Evolutionary conservation across 1,140 invertebrate species (phyloP), one percentile per base, ranked within the genome.

Genomic region (Linepithema humile): DNA sequence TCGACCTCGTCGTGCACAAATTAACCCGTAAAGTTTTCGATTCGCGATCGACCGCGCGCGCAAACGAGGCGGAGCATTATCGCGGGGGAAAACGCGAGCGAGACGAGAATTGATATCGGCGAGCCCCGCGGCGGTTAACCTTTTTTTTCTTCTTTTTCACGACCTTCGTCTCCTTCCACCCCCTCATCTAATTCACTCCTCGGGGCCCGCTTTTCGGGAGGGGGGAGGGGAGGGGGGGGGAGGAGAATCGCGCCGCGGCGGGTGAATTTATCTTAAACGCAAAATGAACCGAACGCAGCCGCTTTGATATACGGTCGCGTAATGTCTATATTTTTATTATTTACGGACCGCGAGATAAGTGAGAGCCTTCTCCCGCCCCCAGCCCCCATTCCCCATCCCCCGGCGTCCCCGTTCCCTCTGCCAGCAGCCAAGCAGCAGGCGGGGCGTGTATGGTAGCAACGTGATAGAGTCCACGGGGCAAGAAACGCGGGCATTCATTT

Each of bases 251-350:
- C 62, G 87, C 73, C 67, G 60, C 83, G 74, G 75, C 67, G 74
- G 29, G 64, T 57, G 87, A 91, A 91, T 91, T 92, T 91, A 92
- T 92, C 91, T 91, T 90, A 88, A 91, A 88, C 85, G 86, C 86
- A 89, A 91, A 91, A 89, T 89, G 90, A 91, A 91, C 88, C 89
- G 83, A 90, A 86, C 84, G 85, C 83, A 53, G 75, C 48, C 80
- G 87, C 64, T 70, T 89, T 92, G 92, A 92, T 92, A 90, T 92
- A 92, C 90, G 91, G 84, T 85, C 89, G 84, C 87, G 91, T 90
- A 91, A 92, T 92, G 91, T 92, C 91, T 92, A 92, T 92, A 92
- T 92, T 92, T 92, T 92, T 92, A 91, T 91, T 91, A 92, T 92
- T 92, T 92, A 92, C 92, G 92, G 91, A 85, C 77, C 75, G 88